These are phyloP conservation scores for Homalodisca vitripennis DNA, from an alignment of 1,140 invertebrate species.

Conservation along the genomic window DNA sequence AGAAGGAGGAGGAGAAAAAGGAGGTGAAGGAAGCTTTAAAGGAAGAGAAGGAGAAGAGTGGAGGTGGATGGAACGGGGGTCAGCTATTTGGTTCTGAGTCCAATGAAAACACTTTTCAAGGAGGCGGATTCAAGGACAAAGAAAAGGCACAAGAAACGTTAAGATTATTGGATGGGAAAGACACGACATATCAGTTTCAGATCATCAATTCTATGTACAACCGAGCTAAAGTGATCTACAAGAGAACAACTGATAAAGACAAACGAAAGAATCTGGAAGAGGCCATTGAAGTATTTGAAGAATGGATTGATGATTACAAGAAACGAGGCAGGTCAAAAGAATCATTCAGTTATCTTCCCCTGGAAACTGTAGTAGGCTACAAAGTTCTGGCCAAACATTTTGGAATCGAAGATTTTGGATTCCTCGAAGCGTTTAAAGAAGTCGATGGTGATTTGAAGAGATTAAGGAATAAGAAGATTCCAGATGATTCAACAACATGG, in stretches of 20 bases:
- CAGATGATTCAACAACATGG: constrained; percentile 45
- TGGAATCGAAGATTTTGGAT: constrained; percentile 42
- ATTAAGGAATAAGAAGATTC: constrained; percentile 44
- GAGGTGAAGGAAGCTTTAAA: constrained; percentile 39
- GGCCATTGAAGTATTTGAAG: constrained; percentile 47
- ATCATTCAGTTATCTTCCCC: constrained; percentile 47
- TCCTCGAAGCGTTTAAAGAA: constrained; percentile 45
- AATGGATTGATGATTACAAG: constrained; percentile 49
- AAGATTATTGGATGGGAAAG: constrained; percentile 45
- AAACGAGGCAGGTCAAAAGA: constrained; percentile 46
- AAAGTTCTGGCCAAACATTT: constrained; percentile 45
- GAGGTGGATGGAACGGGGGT: constrained; percentile 39
- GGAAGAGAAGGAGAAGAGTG: constrained; percentile 34
- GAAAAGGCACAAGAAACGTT: constrained; percentile 48
- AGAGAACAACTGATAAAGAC: constrained; percentile 48
- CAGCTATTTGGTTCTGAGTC: constrained; percentile 40
- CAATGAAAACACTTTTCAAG: constrained; percentile 43
- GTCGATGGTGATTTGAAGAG: constrained; percentile 47
- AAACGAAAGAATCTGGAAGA: constrained; percentile 46
- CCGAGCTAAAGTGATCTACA: constrained; percentile 47
- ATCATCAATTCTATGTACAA: constrained; percentile 47
- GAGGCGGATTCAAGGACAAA: constrained; percentile 50
- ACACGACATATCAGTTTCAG: constrained; percentile 48
- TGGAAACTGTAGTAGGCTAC: constrained; percentile 46
- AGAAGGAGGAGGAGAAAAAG: constrained; percentile 36